Conservation (phyloP, 2,113 vertebrate genomes). For the Gorsachius goisagi region DNA sequence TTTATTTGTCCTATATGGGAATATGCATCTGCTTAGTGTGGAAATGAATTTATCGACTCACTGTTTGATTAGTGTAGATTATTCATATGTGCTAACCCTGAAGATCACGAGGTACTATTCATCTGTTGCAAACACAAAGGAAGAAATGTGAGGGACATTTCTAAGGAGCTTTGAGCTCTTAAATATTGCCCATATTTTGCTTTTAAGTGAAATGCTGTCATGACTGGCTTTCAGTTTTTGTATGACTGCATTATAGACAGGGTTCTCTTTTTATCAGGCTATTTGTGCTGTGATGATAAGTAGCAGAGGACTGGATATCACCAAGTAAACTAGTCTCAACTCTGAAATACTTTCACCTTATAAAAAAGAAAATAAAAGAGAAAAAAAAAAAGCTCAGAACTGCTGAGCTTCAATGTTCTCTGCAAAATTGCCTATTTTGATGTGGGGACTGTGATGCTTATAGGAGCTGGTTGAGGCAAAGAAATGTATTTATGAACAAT, state of each 20-base stretch:
- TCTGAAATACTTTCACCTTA: fast-evolving
- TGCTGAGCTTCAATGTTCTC: not conserved
- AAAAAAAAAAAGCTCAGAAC: not conserved
- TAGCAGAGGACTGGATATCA: not conserved
- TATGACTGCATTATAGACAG: not conserved
- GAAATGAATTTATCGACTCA: not conserved
- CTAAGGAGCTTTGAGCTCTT: not conserved
- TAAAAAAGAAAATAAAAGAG: not conserved
- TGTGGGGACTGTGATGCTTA: not conserved
- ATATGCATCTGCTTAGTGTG: not conserved
- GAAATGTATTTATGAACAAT: not conserved
- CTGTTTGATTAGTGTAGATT: not conserved
- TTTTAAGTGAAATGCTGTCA: not conserved
- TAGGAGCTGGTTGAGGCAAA: not conserved
- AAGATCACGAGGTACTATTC: not conserved
- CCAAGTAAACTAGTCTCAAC: not conserved
- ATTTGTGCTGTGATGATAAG: not conserved
- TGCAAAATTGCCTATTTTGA: not conserved
- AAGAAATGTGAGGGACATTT: not conserved
- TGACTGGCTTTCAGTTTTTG: not conserved
- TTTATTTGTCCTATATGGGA: not conserved
- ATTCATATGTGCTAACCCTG: not conserved
- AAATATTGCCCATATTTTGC: not conserved
- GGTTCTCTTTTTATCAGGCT: not conserved
- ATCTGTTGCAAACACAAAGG: not conserved